Evolutionary conservation across 1,140 invertebrate genomes (phyloP).

Genomic region (Pseudomyrmex dendroicus): DNA sequence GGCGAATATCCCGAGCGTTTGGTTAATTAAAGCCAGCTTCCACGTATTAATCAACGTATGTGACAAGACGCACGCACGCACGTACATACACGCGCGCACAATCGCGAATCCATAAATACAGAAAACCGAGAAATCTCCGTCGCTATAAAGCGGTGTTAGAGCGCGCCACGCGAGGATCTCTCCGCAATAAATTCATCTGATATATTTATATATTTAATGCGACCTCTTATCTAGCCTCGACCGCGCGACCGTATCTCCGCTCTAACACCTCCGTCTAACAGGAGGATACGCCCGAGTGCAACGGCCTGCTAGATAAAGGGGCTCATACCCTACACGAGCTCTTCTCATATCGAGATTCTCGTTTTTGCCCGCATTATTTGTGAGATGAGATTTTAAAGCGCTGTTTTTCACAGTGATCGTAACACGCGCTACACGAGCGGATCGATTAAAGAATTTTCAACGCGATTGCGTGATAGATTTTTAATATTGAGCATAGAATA

Average conservation of each 20-base stretch:
- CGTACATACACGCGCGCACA: neutral
- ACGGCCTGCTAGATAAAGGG: constrained; percentile 26
- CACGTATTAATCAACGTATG: constrained; percentile 17
- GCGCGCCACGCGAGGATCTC: neutral
- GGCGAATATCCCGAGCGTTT: constrained; percentile 10
- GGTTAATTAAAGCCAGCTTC: constrained; percentile 44
- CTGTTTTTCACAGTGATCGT: neutral
- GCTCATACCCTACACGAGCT: neutral
- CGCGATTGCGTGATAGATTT: too few species aligned
- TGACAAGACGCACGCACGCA: neutral
- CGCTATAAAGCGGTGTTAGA: neutral
- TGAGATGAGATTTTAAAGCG: constrained; percentile 21
- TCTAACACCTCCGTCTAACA: constrained; percentile 15
- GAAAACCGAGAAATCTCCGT: neutral
- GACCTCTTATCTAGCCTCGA: constrained; percentile 17
- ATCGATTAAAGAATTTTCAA: neutral
- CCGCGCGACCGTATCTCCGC: neutral
- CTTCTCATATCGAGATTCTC: neutral
- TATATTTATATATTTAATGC: constrained; percentile 12
- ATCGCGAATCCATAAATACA: constrained; percentile 6
- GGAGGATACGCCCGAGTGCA: neutral
- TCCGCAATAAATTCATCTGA: constrained; percentile 7
- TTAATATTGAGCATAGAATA: too few species aligned
- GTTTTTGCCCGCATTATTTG: neutral
- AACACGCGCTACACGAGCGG: neutral